Evolutionary conservation across 1,140 invertebrate genomes (phyloP).

Genomic region (Drosophila nebulosa): DNA sequence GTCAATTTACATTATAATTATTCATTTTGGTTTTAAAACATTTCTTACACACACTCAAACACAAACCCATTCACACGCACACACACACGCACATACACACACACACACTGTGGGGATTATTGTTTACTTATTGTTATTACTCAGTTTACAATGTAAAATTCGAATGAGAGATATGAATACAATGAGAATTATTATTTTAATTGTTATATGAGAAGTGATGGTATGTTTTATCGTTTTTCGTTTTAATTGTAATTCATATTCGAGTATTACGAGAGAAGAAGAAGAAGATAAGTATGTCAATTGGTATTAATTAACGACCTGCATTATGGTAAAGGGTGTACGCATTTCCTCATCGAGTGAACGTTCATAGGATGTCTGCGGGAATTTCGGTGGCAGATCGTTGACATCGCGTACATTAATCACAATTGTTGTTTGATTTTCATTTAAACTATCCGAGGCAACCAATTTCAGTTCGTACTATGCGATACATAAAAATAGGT

Average conservation of each 20-base stretch:
- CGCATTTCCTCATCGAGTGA: conserved; percentile 86
- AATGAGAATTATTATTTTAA: conserved; percentile 43
- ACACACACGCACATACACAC: background rate
- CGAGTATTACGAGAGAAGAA: conserved; percentile 15
- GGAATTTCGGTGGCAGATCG: conserved; percentile 90
- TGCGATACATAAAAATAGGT: conserved; percentile 29
- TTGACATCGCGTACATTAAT: conserved; percentile 91
- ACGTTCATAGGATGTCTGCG: conserved; percentile 85
- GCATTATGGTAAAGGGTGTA: conserved; percentile 84
- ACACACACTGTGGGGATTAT: conserved; percentile 24
- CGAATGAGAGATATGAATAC: conserved; percentile 42
- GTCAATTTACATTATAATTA: conserved; percentile 30
- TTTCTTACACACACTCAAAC: background rate
- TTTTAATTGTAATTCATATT: conserved; percentile 26
- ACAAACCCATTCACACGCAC: background rate
- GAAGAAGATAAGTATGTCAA: conserved; percentile 13
- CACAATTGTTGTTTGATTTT: conserved; percentile 89
- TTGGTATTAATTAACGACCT: conserved; percentile 82
- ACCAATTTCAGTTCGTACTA: conserved; percentile 93
- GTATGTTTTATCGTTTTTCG: conserved; percentile 17
- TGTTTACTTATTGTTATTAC: conserved; percentile 43
- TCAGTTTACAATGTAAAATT: conserved; percentile 44
- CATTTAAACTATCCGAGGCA: conserved; percentile 92
- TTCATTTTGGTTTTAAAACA: background rate
- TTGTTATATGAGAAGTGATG: conserved; percentile 46